Conservation (phyloP, 1,140 invertebrate species). For the Drosophila watanabei region DNA sequence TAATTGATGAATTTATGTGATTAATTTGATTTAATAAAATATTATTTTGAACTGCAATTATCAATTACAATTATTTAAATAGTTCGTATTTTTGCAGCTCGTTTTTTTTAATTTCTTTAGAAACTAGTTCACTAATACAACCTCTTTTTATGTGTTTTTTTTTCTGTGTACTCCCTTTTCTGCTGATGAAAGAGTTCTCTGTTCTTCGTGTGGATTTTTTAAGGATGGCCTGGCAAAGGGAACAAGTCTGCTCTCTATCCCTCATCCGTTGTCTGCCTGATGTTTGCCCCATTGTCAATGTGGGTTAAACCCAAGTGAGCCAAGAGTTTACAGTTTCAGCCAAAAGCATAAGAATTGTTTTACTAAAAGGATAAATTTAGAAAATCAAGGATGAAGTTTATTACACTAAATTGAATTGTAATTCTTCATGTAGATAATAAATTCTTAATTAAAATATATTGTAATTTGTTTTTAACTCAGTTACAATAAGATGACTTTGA, state of each 20-base stretch:
- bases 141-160: not conserved
- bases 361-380: no score
- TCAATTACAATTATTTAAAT: no score
- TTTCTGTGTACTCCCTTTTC: not conserved
- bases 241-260: constrained; percentile 15
- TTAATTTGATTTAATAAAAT: no score
- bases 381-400: not conserved
- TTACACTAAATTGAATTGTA: no score
- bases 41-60: no score
- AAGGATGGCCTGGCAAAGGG: constrained; percentile 26
- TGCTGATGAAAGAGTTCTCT: constrained; percentile 55
- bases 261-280: constrained; percentile 13
- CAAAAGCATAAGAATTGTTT: not conserved
- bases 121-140: not conserved
- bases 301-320: constrained; percentile 76
- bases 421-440: no score
- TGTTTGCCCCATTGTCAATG: constrained; percentile 67
- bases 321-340: constrained; percentile 31
- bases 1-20: no score
- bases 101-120: not conserved
- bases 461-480: no score
- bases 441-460: no score
- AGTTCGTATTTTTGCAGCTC: no score
- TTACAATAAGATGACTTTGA: no score
- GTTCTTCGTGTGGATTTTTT: constrained; percentile 39